phyloP scores from a whole-genome alignment of 2,888 invertebrate genomes.

The Ditula angustiorana region DNA sequence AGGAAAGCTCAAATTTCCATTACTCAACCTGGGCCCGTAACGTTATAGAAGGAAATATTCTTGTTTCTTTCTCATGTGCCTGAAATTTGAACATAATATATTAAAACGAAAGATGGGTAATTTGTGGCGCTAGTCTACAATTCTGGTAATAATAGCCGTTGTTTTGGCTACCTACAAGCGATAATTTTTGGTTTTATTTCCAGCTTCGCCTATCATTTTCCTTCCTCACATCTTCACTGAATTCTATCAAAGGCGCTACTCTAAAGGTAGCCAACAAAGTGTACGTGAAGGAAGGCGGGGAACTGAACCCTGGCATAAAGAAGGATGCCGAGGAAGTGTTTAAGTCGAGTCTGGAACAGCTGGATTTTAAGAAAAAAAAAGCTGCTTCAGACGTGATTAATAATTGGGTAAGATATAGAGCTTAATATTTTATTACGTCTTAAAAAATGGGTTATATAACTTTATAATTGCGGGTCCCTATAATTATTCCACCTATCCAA shows the following conservation, averaged over 20 bases:
- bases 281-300: neutral
- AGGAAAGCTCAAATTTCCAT: too few species aligned
- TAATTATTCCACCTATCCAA: too few species aligned
- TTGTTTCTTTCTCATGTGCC: too few species aligned
- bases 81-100: too few species aligned
- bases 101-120: too few species aligned
- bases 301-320: neutral
- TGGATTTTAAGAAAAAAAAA: neutral
- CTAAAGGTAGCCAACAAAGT: slow-evolving; percentile 5
- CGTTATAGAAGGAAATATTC: too few species aligned
- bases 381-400: neutral
- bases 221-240: neutral
- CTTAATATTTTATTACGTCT: too few species aligned
- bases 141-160: too few species aligned
- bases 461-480: too few species aligned
- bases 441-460: too few species aligned
- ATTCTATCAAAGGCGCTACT: neutral
- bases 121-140: too few species aligned
- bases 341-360: neutral
- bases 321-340: slow-evolving; percentile 6
- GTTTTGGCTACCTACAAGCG: neutral
- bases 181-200: neutral
- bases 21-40: too few species aligned
- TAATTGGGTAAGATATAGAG: slow-evolving; percentile 7
- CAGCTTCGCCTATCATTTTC: slow-evolving; percentile 1